Evolutionary conservation across 2,888 invertebrate species (phyloP).

Genomic region (Thymelicus acteon): DNA sequence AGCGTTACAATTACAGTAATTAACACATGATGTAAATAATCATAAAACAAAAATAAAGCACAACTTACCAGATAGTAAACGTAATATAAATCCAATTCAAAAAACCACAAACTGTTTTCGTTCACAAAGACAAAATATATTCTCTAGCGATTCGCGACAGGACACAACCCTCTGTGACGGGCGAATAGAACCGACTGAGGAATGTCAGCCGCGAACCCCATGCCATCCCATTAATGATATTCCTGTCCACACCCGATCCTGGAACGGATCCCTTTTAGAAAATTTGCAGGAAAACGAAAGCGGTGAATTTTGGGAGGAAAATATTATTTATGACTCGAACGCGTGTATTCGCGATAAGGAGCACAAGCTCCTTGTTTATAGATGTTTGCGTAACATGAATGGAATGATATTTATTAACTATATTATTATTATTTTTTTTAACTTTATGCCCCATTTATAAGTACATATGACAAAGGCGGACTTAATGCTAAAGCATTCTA

Average conservation of each 20-base stretch:
- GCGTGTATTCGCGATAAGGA: not conserved
- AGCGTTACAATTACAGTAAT: not conserved
- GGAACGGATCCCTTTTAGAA: not conserved
- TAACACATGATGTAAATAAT: not conserved
- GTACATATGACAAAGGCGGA: no score
- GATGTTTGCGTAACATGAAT: no score
- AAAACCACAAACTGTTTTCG: conserved; percentile 9
- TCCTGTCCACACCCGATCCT: conserved; percentile 2
- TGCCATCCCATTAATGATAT: conserved; percentile 5
- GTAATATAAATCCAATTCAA: conserved; percentile 4
- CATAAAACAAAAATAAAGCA: not conserved
- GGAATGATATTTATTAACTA: no score
- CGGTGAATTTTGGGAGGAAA: not conserved
- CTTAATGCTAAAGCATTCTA: no score
- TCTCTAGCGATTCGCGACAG: not conserved
- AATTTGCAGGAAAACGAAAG: conserved; percentile 3
- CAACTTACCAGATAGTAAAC: not conserved
- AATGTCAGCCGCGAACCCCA: not conserved
- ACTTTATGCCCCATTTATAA: no score
- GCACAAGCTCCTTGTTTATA: not conserved
- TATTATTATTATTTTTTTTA: no score
- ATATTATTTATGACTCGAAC: not conserved
- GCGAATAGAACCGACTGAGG: not conserved
- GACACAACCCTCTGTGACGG: not conserved
- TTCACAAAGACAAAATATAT: conserved; percentile 9